These are phyloP conservation scores for Butorides virescens DNA, from an alignment of 2,113 vertebrate species.

Conservation along the genomic window DNA sequence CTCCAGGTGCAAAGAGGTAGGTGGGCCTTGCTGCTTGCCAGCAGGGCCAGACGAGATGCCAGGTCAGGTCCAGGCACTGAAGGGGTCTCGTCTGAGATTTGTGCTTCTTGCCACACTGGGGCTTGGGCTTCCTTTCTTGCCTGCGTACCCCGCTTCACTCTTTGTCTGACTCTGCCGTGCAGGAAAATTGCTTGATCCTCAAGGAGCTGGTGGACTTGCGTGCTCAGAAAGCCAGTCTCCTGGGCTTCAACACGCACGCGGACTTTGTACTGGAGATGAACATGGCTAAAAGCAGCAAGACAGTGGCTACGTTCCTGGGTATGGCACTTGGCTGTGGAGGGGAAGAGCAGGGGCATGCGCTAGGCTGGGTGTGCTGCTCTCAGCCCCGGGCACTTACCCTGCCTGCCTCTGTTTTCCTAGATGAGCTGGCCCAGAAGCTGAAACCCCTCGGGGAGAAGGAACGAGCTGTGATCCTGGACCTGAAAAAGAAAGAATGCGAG, in stretches of 20 bases:
- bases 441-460: slow-evolving; percentile 90
- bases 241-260: slow-evolving; percentile 89
- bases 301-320: slow-evolving; percentile 90
- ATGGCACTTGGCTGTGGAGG: not conserved
- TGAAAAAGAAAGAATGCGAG: slow-evolving; percentile 90
- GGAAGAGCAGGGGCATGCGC: accelerated
- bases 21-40: not conserved
- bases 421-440: slow-evolving; percentile 88
- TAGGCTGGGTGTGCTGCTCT: accelerated
- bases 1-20: slow-evolving; percentile 93
- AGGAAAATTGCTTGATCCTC: slow-evolving; percentile 93
- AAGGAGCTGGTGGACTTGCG: slow-evolving; percentile 90
- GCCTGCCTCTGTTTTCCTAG: slow-evolving; percentile 51
- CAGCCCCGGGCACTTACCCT: accelerated
- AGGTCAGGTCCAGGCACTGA: not conserved
- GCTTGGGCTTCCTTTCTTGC: not conserved
- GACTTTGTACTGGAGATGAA: slow-evolving; percentile 98
- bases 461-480: slow-evolving; percentile 80
- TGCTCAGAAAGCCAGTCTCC: slow-evolving; percentile 84
- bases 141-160: accelerated
- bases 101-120: accelerated
- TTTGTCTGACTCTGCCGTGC: not conserved
- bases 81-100: accelerated
- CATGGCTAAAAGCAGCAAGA: slow-evolving; percentile 89
- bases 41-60: not conserved